Evolutionary conservation across 2,797 vertebrate species (phyloP).

Genomic region (Pristis pectinata): DNA sequence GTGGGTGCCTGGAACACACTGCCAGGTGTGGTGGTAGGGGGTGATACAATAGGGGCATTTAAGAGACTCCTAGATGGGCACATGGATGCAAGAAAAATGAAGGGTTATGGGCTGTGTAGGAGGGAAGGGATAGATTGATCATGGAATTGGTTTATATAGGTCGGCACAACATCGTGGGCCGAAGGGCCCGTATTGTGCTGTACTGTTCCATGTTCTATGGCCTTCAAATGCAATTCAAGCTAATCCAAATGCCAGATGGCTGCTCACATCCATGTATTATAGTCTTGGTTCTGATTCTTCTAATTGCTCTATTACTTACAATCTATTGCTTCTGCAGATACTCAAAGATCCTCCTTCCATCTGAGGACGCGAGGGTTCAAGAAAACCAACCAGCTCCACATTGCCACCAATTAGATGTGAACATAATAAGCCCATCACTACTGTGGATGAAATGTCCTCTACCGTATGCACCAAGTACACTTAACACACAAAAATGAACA

Average conservation of each 20-base stretch:
- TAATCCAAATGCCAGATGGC: constrained; percentile 41
- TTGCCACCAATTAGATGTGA: constrained; percentile 40
- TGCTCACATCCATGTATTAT: constrained; percentile 45
- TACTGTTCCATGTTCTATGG: too few relatives aligned
- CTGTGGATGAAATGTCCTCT: constrained; percentile 39
- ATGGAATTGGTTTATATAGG: too few relatives aligned
- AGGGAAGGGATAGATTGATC: too few relatives aligned
- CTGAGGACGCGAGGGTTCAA: not conserved
- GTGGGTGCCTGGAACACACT: too few relatives aligned
- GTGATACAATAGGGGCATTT: too few relatives aligned
- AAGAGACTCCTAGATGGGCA: too few relatives aligned
- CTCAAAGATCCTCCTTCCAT: constrained; percentile 27
- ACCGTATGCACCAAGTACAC: not conserved
- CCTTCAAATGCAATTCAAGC: constrained; percentile 44
- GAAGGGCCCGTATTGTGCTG: too few relatives aligned
- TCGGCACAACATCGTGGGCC: too few relatives aligned
- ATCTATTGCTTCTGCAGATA: constrained; percentile 43
- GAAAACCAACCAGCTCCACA: constrained; percentile 38
- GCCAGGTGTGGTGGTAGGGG: too few relatives aligned
- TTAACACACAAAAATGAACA: not conserved
- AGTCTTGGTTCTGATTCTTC: constrained; percentile 44
- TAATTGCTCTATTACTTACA: constrained; percentile 27
- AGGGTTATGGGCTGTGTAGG: too few relatives aligned
- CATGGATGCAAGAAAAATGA: too few relatives aligned
- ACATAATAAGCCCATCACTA: constrained; percentile 35